phyloP scores from a whole-genome alignment of 2,888 invertebrate genomes.

The Terebella lapidaria region DNA sequence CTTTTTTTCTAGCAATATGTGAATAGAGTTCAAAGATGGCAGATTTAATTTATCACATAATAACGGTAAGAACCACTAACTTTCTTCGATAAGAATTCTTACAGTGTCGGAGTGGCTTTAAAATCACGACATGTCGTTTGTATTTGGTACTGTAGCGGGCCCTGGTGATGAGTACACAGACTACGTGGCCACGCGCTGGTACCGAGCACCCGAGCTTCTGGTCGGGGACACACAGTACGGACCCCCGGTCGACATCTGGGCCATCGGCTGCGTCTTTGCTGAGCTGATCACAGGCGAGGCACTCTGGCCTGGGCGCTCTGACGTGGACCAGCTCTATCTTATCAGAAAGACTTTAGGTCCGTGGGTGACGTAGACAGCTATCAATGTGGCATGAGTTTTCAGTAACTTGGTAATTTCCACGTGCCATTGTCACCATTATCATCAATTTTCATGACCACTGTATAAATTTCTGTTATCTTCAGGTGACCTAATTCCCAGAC shows the following conservation, averaged over 20 bases:
- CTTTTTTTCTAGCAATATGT: too few species aligned
- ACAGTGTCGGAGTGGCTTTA: too few species aligned
- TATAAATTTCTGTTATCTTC: conserved; percentile 9
- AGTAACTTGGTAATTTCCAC: too few species aligned
- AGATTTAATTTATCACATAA: too few species aligned
- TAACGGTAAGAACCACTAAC: too few species aligned
- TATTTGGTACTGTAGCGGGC: conserved; percentile 58
- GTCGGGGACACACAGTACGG: conserved; percentile 82
- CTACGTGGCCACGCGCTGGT: conserved; percentile 99
- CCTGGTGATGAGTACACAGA: conserved; percentile 98
- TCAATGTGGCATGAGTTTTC: neutral
- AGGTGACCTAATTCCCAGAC: conserved; percentile 85
- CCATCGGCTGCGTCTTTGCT: conserved; percentile 68
- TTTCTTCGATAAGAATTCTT: too few species aligned
- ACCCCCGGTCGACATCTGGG: conserved; percentile 93
- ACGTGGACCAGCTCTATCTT: conserved; percentile 94
- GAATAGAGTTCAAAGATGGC: too few species aligned
- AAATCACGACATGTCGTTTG: too few species aligned
- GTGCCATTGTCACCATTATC: too few species aligned
- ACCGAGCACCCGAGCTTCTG: conserved; percentile 90
- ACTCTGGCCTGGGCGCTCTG: conserved; percentile 94
- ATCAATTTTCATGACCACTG: too few species aligned
- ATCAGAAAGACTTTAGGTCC: conserved; percentile 84
- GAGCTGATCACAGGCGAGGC: conserved; percentile 55
- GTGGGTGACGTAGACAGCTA: neutral